Base-by-base conservation (phyloP, 2,113 vertebrate genomes). In the Hydrolagus affinis region DNA sequence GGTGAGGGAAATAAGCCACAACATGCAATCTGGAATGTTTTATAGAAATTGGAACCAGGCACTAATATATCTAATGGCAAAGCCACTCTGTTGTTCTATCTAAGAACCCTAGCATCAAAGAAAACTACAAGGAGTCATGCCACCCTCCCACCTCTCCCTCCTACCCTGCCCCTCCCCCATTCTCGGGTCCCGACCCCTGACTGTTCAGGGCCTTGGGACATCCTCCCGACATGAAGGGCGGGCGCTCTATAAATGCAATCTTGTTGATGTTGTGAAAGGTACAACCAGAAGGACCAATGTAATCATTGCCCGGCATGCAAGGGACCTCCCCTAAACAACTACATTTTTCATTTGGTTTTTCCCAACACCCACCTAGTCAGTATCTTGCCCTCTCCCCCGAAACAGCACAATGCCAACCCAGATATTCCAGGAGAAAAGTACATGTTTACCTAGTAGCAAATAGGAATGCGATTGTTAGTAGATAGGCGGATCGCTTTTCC, bases 21-120 rank as follows among this genome's bases (percentile, higher is more conserved):
- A 8, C 21, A 14, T 78, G 76, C 76, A 60, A 60, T 7, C 76
- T 64, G 59, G 59, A 80, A 14, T n/a, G 11, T 62, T 11, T 78
- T 78, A 78, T 15, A 78, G 23, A 64, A 80, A 62, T 80, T 62
- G 76, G 28, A 80, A 80, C 23, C 59, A 80, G 76, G 59, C 59
- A 80, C 7, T 59, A 25, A 17, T 12, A 17, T 6, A 62, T 62
- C 19, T 62, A 14, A 78, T 28, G 57, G 62, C 56, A 78, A 28
- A n/a, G 21, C 76, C 62, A 23, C 8, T 14, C 23, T 19, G 23
- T 77, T 60, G 56, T 60, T 78, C 21, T 59, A 25, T 78, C 28
- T 60, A 25, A 15, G 56, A 60, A 78, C 14, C 19, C 3, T n/a
- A 60, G 21, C 62, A 3, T 59, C n/a, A 25, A 59, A 78, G n/a